Evolutionary conservation across 2,888 invertebrate genomes (phyloP).

Genomic region (Argyresthia goedartella): DNA sequence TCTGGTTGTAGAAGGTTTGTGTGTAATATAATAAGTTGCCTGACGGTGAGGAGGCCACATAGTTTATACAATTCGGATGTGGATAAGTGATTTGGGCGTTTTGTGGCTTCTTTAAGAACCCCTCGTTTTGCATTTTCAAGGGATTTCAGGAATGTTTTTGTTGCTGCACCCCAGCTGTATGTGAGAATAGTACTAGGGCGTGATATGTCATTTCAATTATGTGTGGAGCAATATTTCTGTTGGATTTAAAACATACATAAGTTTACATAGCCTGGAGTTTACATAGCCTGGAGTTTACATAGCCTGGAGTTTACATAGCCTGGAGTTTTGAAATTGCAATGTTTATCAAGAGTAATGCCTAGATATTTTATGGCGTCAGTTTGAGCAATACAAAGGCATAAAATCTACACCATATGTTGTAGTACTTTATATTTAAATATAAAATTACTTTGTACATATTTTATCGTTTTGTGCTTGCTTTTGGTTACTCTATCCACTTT

Average conservation of each 20-base stretch:
- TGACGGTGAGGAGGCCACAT: not conserved
- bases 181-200: not conserved
- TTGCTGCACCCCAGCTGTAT: not conserved
- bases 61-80: not conserved
- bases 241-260: constrained; percentile 4
- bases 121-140: not conserved
- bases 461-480: no score
- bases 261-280: not conserved
- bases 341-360: constrained; percentile 2
- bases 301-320: not conserved
- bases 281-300: not conserved
- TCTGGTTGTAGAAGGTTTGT: not conserved
- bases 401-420: no score
- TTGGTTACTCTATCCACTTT: no score
- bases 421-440: no score
- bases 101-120: not conserved
- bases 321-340: constrained; percentile 1
- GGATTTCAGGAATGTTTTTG: not conserved
- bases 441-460: no score
- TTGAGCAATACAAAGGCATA: not conserved
- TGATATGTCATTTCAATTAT: constrained; percentile 1
- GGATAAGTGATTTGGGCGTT: not conserved
- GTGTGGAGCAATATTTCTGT: not conserved
- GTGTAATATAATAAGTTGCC: not conserved
- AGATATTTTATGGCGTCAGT: constrained; percentile 4